Evolutionary conservation across 2,888 invertebrate genomes (phyloP).

Genomic region (Psococerastis gibbosa): DNA sequence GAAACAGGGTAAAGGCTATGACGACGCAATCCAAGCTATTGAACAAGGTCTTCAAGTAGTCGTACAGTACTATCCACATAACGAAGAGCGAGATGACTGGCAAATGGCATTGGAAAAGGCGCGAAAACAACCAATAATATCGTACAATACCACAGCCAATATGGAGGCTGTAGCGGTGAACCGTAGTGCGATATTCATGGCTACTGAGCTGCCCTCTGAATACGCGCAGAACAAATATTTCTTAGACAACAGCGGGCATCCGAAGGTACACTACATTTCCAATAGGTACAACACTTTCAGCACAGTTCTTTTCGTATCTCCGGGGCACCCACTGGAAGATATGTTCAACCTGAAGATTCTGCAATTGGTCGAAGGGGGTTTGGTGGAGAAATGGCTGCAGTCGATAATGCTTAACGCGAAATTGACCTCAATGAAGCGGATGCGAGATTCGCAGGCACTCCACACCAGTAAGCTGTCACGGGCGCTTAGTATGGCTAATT

Average conservation of each 20-base stretch:
- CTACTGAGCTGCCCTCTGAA: background rate
- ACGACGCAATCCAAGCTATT: background rate
- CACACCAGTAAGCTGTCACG: too few species aligned
- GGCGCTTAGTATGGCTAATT: too few species aligned
- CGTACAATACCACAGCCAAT: background rate
- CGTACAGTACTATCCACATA: background rate
- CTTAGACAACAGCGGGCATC: background rate
- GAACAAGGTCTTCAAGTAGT: background rate
- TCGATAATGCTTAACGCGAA: too few species aligned
- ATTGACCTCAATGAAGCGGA: too few species aligned
- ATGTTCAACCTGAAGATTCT: conserved; percentile 20
- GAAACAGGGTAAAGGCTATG: background rate
- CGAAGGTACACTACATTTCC: background rate
- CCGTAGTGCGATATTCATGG: background rate
- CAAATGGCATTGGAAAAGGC: background rate
- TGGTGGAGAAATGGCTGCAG: too few species aligned
- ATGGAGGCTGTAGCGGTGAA: background rate
- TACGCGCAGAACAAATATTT: background rate
- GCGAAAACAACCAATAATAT: background rate
- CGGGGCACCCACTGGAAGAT: background rate
- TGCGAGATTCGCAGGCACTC: too few species aligned
- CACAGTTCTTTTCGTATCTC: background rate
- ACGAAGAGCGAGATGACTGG: background rate
- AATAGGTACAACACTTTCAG: background rate
- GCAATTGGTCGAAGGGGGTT: conserved; percentile 12